Evolutionary conservation across 2,113 vertebrate species (phyloP), one percentile per base, ranked within the genome.

Genomic region (Larimichthys crocea): DNA sequence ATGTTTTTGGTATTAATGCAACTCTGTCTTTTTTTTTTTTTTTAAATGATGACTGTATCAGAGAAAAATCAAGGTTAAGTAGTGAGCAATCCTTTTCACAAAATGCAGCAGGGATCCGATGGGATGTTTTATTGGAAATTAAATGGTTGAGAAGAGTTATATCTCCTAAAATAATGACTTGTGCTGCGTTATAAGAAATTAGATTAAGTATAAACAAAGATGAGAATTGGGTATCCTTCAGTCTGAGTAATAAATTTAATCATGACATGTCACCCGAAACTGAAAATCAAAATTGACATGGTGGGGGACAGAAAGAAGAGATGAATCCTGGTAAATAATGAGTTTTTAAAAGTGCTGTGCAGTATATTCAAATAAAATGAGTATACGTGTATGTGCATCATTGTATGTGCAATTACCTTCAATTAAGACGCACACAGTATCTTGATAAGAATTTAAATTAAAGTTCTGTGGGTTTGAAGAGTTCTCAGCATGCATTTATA

Each of bases 1-100:
- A 16, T 49, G 48, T 49, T 17, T 5, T 49, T 40, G 31, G 12
- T 48, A 48, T 16, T 48, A 50, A 50, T 19, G 31, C 31, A 35
- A 35, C 6, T 40, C 35, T 35, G 31, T 35, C 1, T 48, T 48
- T 48, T 48, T 16, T n/a, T n/a, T n/a, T n/a, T n/a, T n/a, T n/a
- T n/a, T n/a, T n/a, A n/a, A 14, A 22, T 3, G 17, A 20, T 3
- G 42, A 59, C 17, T 26, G 17, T 10, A 19, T 62, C 4, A 42
- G 48, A 57, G 50, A 24, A 48, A 24, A 35, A 49, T 82, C 40
- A 35, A 50, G 35, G 46, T 61, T 46, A 55, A 68, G 14, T 53
- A 6, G 55, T 1, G 55, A 42, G 11, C 8, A 22, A 46, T 31
- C 0, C 42, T 0, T 66, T 12, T 29, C 0, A 26, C 6, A 10